Percentiles rank a stretch among this genome's conserved stretches.
Conservation (phyloP, 2,888 invertebrate species). For the Brassicogethes aeneus region DNA sequence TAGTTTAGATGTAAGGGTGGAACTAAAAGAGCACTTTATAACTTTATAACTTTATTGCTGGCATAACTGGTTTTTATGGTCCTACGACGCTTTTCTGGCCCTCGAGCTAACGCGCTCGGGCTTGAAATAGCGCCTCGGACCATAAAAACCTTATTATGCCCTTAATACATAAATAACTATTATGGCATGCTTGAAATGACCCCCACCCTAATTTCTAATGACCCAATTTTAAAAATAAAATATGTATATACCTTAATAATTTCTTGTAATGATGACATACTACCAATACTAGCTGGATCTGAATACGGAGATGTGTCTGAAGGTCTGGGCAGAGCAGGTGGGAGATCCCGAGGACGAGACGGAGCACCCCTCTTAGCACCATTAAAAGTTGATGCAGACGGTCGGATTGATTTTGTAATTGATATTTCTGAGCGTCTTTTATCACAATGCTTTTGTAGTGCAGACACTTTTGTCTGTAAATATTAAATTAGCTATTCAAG, state of each 20-base stretch:
- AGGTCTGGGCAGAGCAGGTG: slow-evolving; percentile 49
- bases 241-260: slow-evolving; percentile 64
- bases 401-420: slow-evolving; percentile 37
- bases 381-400: slow-evolving; percentile 44
- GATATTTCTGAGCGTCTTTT: slow-evolving; percentile 38
- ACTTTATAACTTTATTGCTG: no score
- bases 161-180: no score
- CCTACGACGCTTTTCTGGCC: no score
- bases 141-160: no score
- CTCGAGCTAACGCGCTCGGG: no score
- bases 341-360: slow-evolving; percentile 49
- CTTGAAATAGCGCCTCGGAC: no score
- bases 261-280: slow-evolving; percentile 69
- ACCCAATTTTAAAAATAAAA: no score
- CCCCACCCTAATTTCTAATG: no score
- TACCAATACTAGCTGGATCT: slow-evolving; percentile 61
- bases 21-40: no score
- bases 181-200: no score
- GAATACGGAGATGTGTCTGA: slow-evolving; percentile 38
- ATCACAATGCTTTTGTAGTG: slow-evolving; percentile 44
- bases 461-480: slow-evolving; percentile 44
- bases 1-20: no score
- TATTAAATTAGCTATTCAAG: slow-evolving; percentile 4
- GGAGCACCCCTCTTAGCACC: slow-evolving; percentile 47
- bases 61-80: no score